These are phyloP conservation scores for Euura saliciscinereae DNA, from an alignment of 1,140 invertebrate genomes.

Conservation along the genomic window DNA sequence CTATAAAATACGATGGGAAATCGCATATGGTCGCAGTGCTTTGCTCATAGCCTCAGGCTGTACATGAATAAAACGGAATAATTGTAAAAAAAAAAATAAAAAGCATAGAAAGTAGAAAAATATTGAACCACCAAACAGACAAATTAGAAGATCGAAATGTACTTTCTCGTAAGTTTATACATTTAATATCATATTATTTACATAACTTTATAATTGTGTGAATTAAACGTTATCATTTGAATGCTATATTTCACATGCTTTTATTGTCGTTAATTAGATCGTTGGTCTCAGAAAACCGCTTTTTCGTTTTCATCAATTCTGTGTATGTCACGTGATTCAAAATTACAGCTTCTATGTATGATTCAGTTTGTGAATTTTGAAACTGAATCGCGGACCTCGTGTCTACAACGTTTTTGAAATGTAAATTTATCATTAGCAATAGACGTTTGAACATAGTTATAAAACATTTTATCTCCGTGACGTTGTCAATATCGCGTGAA, in stretches of 20 bases:
- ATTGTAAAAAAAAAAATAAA: neutral
- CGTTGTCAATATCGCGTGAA: no score
- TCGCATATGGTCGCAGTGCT: neutral
- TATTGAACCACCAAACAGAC: neutral
- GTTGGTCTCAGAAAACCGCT: no score
- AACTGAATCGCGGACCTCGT: no score
- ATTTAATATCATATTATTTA: neutral
- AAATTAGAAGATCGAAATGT: neutral
- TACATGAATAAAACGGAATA: neutral
- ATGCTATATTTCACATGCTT: neutral
- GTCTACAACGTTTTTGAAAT: no score
- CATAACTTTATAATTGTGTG: no score
- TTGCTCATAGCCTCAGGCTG: neutral
- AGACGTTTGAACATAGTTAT: no score
- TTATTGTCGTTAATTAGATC: neutral
- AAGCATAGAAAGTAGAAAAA: neutral
- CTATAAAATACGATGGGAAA: constrained; percentile 17
- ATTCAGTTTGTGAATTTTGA: no score
- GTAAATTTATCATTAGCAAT: no score
- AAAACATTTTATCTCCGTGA: no score
- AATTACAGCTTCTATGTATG: no score
- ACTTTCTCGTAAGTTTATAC: neutral
- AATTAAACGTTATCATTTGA: neutral
- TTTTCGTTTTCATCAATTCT: no score
- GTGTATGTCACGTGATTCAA: no score